Percentiles rank a stretch among this genome's conserved stretches.
phyloP scores from a whole-genome alignment of 2,113 vertebrate genomes.

The Physeter macrocephalus region DNA sequence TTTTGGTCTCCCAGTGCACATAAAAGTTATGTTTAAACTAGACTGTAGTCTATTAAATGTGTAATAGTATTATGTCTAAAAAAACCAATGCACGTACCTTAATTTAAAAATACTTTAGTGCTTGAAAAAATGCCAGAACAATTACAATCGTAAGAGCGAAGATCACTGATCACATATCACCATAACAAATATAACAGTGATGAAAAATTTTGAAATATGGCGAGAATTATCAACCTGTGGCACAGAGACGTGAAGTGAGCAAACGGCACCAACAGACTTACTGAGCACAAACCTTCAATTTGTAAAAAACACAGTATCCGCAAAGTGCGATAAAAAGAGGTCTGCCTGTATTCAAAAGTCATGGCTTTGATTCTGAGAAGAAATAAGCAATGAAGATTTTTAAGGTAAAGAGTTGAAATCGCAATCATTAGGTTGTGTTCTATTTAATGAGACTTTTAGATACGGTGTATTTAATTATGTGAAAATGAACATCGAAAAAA shows the following conservation, averaged over 20 bases:
- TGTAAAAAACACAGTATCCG: not conserved
- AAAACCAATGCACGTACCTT: too few species aligned
- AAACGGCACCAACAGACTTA: not conserved
- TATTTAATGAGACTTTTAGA: not conserved
- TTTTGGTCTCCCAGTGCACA: not conserved
- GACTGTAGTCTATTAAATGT: not conserved
- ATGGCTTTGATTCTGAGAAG: not conserved
- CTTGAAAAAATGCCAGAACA: not conserved
- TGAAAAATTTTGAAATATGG: not conserved
- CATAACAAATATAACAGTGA: not conserved
- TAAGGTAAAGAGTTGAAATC: not conserved
- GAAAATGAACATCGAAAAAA: not conserved
- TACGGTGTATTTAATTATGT: not conserved
- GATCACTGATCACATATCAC: not conserved
- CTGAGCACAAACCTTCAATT: not conserved
- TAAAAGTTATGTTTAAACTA: not conserved
- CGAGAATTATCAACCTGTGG: not conserved
- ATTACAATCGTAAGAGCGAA: not conserved
- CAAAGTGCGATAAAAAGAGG: too few species aligned
- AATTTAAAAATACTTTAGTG: not conserved
- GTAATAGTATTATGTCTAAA: fast-evolving
- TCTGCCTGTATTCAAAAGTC: not conserved
- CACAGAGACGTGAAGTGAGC: fast-evolving
- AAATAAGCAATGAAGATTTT: not conserved
- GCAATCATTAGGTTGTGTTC: too few species aligned